These are phyloP conservation scores for Typhlomys cinereus DNA, from an alignment of 2,113 vertebrate genomes.

Conservation along the genomic window DNA sequence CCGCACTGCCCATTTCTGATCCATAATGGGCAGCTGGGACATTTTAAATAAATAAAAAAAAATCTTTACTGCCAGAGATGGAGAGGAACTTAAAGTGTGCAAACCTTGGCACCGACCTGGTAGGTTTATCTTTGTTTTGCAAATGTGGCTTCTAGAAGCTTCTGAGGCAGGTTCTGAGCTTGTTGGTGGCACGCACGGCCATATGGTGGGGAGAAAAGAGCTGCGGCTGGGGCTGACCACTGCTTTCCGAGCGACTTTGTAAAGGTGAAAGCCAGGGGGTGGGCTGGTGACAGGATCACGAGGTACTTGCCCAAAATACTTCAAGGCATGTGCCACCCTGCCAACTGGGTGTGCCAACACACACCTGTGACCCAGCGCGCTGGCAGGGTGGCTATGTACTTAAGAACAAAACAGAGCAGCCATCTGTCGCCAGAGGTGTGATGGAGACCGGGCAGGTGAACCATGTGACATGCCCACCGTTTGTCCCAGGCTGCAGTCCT, in stretches of 20 bases:
- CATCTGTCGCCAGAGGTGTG: neutral
- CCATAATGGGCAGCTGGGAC: neutral
- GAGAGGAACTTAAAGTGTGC: neutral
- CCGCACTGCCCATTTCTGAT: neutral
- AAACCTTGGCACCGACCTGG: neutral
- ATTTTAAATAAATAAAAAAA: constrained; percentile 31
- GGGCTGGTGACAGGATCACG: neutral
- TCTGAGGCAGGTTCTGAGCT: neutral
- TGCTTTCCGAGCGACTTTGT: neutral
- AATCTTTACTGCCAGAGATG: constrained; percentile 2
- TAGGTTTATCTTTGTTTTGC: constrained; percentile 37
- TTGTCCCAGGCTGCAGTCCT: neutral
- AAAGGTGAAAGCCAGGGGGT: neutral
- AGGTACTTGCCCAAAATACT: neutral
- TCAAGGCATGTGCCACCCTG: too few species aligned
- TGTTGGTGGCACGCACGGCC: neutral
- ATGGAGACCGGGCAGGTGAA: neutral
- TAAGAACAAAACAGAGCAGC: neutral
- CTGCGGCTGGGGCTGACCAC: neutral
- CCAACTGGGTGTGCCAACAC: too few species aligned
- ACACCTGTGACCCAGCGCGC: neutral
- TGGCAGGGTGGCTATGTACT: neutral
- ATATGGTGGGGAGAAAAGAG: constrained; percentile 22
- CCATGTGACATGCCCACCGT: neutral
- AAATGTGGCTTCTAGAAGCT: neutral